Conservation (phyloP, 1,140 invertebrate genomes). For the Stegodyphus dumicola region DNA sequence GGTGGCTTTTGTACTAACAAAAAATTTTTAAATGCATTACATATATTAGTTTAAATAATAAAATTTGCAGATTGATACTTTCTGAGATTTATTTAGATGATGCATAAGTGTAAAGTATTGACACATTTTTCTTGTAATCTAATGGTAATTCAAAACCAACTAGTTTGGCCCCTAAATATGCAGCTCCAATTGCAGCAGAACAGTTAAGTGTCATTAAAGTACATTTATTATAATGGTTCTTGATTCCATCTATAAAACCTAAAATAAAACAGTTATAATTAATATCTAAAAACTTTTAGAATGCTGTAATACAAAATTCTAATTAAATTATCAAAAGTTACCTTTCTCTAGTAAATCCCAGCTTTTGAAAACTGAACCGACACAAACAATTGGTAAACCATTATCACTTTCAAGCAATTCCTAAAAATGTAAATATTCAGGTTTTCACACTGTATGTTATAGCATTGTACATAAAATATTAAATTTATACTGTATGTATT, state of each 20-base stretch:
- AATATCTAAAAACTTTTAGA: no score
- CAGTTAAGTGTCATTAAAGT: constrained; percentile 76
- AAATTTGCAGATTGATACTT: no score
- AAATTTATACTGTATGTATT: no score
- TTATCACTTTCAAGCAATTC: constrained; percentile 71
- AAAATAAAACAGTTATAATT: constrained; percentile 8
- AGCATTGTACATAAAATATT: no score
- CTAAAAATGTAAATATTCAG: constrained; percentile 63
- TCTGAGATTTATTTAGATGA: constrained; percentile 53
- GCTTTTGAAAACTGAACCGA: constrained; percentile 96
- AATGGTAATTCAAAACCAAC: constrained; percentile 70
- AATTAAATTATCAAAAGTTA: constrained; percentile 69
- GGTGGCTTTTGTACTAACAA: no score
- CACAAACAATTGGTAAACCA: constrained; percentile 86
- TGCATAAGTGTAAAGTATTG: constrained; percentile 70
- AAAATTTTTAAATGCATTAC: no score
- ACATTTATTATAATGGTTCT: constrained; percentile 68
- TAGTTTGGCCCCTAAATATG: constrained; percentile 78
- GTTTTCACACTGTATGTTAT: no score
- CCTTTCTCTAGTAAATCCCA: constrained; percentile 84
- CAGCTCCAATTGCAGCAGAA: constrained; percentile 79
- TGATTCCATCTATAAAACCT: constrained; percentile 22
- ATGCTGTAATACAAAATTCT: constrained; percentile 65
- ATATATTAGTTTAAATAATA: no score
- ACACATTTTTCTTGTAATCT: constrained; percentile 72